Evolutionary conservation across 2,113 vertebrate species (phyloP), one percentile per base, ranked within the genome.

Genomic region (Agelaius tricolor): DNA sequence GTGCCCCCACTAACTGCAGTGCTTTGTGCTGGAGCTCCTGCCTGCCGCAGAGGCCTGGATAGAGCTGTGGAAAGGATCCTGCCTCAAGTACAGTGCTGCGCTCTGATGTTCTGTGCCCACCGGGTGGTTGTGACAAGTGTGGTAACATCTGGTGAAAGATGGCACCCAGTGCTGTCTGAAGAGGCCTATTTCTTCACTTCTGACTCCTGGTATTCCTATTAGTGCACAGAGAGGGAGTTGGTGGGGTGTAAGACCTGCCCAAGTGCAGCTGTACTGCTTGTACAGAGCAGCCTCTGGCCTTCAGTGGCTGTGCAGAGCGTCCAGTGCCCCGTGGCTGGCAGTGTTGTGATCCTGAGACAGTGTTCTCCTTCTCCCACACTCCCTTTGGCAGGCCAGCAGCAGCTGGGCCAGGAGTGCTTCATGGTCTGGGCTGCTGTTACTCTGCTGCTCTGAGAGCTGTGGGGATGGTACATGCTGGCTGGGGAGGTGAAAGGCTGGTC

Each of bases 201-300:
- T 54, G 23, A 4, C 8, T 79, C 19, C 26, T 61, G 11, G 17
- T 75, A 12, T 41, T 87, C 33, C 23, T 4, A 3, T 62, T 2
- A 1, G n/a, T 37, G 37, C 37, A 1, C 2, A 2, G 24, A 13
- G 6, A 1, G 3, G 17, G 31, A 5, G 10, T 58, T 24, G 14
- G 35, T 80, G 39, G 28, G 39, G 4, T 26, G 7, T 65, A 23
- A 76, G 71, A 46, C 15, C 13, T 82, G n/a, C 52, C 37, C 10
- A 57, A 28, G 52, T n/a, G 20, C 35, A 63, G 39, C 31, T 52
- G 17, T 31, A 17, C 22, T 51, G 26, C 65, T 61, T 81, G 30
- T 6, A 2, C 8, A 41, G 51, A 41, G 59, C 46, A 69, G 39
- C 30, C 22, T 72, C 10, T 49, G 49, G 66, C 62, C 37, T 71